phyloP scores from a whole-genome alignment of 2,113 vertebrate genomes.

The Rhinogobius similis region DNA sequence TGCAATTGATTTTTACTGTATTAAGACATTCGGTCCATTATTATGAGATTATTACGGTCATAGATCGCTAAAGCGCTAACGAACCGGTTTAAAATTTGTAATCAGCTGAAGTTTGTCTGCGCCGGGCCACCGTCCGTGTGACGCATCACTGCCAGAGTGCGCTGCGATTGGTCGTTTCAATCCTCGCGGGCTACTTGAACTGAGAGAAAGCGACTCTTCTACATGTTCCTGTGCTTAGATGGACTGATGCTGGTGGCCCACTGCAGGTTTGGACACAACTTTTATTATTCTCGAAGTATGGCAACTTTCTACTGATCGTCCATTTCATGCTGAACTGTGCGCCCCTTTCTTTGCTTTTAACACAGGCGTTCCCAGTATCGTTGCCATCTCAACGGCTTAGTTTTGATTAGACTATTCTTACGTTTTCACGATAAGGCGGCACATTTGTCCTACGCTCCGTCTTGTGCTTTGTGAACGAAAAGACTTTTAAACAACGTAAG shows the following conservation, averaged over 20 bases:
- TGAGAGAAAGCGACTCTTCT: conserved; percentile 43
- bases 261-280: conserved; percentile 28
- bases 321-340: neutral
- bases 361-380: neutral
- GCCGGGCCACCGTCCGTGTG: conserved; percentile 44
- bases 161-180: conserved; percentile 91
- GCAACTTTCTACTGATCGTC: neutral
- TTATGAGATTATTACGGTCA: neutral
- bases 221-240: conserved; percentile 3
- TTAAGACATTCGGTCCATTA: too few relatives aligned
- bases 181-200: conserved; percentile 99
- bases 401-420: conserved; percentile 18
- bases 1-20: too few relatives aligned
- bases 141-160: conserved; percentile 6
- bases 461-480: neutral
- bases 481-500: rapidly evolving
- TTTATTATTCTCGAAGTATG: conserved; percentile 12
- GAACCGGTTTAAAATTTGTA: conserved; percentile 60
- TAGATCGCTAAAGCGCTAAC: neutral
- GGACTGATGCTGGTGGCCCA: conserved; percentile 11
- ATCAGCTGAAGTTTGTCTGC: conserved; percentile 30
- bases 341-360: conserved; percentile 1
- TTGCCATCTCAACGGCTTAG: conserved; percentile 51
- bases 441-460: conserved; percentile 12
- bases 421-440: neutral